Conservation (phyloP, 2,888 invertebrate species). For the Oithona nana region DNA sequence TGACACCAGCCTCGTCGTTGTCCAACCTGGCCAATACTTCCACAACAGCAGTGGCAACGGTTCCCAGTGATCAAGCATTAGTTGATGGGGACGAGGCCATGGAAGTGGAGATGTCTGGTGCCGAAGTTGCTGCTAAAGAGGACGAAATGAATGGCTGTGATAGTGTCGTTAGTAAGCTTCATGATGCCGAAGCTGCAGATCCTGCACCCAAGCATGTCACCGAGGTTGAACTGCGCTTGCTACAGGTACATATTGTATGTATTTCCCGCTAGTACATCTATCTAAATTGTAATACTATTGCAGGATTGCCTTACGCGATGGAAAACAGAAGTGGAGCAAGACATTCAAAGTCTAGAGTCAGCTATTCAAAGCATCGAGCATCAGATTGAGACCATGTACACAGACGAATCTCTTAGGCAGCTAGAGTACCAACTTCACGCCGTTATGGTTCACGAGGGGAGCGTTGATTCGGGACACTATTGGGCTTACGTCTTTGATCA, state of each 20-base stretch:
- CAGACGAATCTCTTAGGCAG: constrained; percentile 19
- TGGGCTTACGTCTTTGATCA: constrained; percentile 31
- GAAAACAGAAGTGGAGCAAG: constrained; percentile 29
- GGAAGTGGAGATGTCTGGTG: constrained; percentile 10
- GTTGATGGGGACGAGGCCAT: constrained; percentile 13
- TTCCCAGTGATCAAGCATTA: not conserved
- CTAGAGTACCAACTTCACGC: constrained; percentile 29
- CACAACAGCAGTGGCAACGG: not conserved
- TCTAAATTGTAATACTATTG: not conserved
- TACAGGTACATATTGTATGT: constrained; percentile 19
- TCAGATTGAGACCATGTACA: constrained; percentile 19
- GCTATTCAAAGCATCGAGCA: constrained; percentile 19
- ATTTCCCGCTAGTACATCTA: not conserved
- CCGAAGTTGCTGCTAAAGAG: not conserved
- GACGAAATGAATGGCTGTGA: constrained; percentile 3
- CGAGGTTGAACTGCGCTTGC: constrained; percentile 26
- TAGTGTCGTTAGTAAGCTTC: not conserved
- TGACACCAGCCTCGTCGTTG: constrained; percentile 18
- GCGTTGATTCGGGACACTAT: constrained; percentile 32
- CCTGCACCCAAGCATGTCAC: constrained; percentile 27
- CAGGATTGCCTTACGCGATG: constrained; percentile 23
- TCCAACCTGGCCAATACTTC: constrained; percentile 7
- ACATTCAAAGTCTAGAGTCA: constrained; percentile 23
- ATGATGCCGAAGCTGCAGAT: not conserved
- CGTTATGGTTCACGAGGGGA: constrained; percentile 33